phyloP scores from a whole-genome alignment of 2,888 invertebrate genomes.

The Euclidia mi region DNA sequence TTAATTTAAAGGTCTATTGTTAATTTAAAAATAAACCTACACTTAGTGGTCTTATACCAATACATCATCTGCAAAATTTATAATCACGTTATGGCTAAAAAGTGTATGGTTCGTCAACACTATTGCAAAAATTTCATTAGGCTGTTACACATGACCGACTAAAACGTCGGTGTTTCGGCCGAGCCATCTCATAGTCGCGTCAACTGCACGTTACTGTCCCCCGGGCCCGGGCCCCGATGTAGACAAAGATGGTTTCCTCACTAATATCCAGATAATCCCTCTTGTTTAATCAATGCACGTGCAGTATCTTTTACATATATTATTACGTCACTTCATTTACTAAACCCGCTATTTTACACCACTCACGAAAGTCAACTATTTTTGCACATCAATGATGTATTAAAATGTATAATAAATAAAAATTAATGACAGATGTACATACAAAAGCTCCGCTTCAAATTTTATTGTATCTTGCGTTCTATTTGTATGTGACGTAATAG shows the following conservation, averaged over 20 bases:
- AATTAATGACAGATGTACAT: not conserved
- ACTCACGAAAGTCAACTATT: too few relatives aligned
- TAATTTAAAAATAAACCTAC: slow-evolving; percentile 67
- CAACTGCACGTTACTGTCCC: too few relatives aligned
- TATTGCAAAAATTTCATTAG: slow-evolving; percentile 28
- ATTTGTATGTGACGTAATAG: slow-evolving; percentile 17
- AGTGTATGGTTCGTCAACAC: slow-evolving; percentile 11
- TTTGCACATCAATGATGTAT: too few relatives aligned
- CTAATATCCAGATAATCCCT: too few relatives aligned
- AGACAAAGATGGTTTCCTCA: too few relatives aligned
- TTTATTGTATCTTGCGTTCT: not conserved
- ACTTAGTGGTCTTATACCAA: slow-evolving; percentile 64
- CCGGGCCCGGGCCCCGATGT: too few relatives aligned
- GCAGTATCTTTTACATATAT: too few relatives aligned
- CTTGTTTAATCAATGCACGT: too few relatives aligned
- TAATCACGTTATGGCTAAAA: slow-evolving; percentile 23
- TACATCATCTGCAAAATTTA: slow-evolving; percentile 61
- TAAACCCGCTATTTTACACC: too few relatives aligned
- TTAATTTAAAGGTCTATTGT: slow-evolving; percentile 66
- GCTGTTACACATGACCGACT: slow-evolving; percentile 29
- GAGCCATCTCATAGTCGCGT: not conserved
- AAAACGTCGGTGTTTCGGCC: slow-evolving; percentile 30
- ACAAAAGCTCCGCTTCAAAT: not conserved
- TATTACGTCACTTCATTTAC: too few relatives aligned
- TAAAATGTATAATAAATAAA: not conserved